phyloP scores from a whole-genome alignment of 2,797 vertebrate genomes.

The Ispidina picta region DNA sequence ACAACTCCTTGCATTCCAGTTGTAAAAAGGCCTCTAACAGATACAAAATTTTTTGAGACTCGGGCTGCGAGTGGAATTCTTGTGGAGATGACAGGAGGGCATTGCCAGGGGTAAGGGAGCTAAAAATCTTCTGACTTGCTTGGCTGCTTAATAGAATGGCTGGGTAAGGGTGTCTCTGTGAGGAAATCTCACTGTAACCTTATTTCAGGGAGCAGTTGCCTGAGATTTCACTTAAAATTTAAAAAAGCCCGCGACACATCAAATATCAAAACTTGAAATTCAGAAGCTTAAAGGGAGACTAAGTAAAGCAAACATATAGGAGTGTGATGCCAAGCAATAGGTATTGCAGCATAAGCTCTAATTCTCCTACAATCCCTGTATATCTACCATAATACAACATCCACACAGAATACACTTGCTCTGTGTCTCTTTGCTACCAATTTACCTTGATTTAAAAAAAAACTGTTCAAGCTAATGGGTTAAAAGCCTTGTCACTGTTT shows the following conservation, averaged over 20 bases:
- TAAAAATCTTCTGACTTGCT: background rate
- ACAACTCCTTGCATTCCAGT: background rate
- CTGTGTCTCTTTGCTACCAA: background rate
- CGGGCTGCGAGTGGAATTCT: background rate
- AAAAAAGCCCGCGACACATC: background rate
- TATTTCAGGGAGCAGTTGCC: background rate
- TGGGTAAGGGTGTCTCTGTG: background rate
- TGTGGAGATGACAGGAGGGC: background rate
- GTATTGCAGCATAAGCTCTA: background rate
- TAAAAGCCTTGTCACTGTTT: background rate
- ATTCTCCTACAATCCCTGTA: background rate
- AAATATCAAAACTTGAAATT: background rate
- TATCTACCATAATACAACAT: background rate
- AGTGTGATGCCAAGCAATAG: background rate
- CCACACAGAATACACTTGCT: background rate
- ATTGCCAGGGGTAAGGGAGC: background rate
- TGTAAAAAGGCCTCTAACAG: background rate
- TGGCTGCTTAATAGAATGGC: background rate
- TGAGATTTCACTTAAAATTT: background rate
- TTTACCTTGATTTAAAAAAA: no score
- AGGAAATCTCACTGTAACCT: background rate
- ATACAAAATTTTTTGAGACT: no score
- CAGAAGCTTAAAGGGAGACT: background rate
- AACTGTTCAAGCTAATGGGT: no score
- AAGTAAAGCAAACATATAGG: background rate